phyloP scores from a whole-genome alignment of 2,113 vertebrate genomes.

The Cygnus atratus region DNA sequence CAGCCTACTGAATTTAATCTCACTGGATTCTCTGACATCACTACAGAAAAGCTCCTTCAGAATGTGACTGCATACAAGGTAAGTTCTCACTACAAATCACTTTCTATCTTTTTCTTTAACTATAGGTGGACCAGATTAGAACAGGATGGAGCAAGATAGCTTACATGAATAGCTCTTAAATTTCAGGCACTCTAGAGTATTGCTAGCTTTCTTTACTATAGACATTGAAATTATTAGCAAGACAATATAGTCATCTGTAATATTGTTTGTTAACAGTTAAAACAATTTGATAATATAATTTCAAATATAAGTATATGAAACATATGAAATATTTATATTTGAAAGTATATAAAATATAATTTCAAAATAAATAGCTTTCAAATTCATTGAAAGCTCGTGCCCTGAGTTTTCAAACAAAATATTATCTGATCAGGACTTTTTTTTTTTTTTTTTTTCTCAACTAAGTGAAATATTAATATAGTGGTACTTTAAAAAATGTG shows the following conservation, averaged over 20 bases:
- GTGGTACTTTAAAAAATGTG: neutral
- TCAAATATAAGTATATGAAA: too few relatives aligned
- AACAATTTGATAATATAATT: neutral
- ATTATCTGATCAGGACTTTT: neutral
- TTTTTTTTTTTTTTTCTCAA: neutral
- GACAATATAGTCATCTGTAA: neutral
- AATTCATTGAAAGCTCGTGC: neutral
- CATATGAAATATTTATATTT: too few relatives aligned
- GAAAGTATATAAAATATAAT: too few relatives aligned
- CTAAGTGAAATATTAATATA: neutral
- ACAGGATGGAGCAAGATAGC: neutral
- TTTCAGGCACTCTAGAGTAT: neutral
- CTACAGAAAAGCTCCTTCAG: neutral
- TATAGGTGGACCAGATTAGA: neutral
- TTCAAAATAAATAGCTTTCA: too few relatives aligned
- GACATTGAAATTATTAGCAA: neutral
- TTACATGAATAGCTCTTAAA: neutral
- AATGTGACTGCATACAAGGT: neutral
- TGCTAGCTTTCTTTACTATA: neutral
- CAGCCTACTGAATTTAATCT: neutral
- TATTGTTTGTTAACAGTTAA: neutral
- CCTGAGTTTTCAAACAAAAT: neutral
- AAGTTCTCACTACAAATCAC: neutral
- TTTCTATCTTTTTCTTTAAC: neutral
- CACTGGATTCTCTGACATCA: neutral